Base-by-base conservation (phyloP, 2,797 vertebrate genomes). In the Halcyon smyrnensis region DNA sequence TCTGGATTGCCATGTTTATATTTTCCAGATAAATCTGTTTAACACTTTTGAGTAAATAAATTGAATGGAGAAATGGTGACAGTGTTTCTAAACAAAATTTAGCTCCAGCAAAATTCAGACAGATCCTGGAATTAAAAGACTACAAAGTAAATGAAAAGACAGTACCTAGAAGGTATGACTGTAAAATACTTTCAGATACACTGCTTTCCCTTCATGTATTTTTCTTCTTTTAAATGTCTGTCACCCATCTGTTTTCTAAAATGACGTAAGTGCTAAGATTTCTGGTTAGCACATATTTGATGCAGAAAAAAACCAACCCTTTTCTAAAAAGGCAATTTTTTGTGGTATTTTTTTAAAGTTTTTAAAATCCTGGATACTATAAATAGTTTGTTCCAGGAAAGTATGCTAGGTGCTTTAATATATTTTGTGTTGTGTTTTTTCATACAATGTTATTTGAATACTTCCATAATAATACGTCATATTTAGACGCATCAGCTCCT, bases 381-480 rank as follows among this genome's bases (percentile, higher is more conserved):
- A 48, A 87, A 89, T 60, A 87, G 41, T 84, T 90, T 82, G 13
- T 95, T 95, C 69, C 21, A 87, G 85, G 53, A 63, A 64, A 87
- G 7, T 73, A 6, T 91, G 23, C 41, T 93, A 91, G 60, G 89
- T 95, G 41, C 36, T 43, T 94, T 90, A 95, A 93, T 95, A 67
- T 96, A 95, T 92, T 90, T 90, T 89, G 24, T 87, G 30, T 63
- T 76, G 11, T 93, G 64, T 67, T 95, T 96, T 84, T 87, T 79
- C 94, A 71, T 79, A 74, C 54, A 28, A 41, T 75, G 15, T 62
- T 80, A 39, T 95, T 77, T 88, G 67, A 84, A 67, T 88, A 34
- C 62, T 96, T 95, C 46, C 57, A 5, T 78, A 84, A 68, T 87
- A 86, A 63, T 76, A 28, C 91, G 69, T 92, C 65, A 25, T 87